Conservation (phyloP, 2,113 vertebrate genomes). For the Podilymbus podiceps region DNA sequence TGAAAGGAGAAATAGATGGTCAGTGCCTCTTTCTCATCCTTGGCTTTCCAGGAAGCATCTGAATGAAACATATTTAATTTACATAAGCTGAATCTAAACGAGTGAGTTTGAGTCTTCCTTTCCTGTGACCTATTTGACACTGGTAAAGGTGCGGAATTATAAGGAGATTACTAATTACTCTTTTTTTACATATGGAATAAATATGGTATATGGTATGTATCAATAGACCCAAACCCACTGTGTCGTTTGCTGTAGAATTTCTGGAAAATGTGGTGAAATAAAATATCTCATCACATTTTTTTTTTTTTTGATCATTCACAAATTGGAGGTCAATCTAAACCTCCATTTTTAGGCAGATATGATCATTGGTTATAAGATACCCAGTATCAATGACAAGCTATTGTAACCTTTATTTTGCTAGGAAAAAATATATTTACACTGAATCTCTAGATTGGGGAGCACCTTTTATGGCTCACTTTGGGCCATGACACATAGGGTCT, state of each 20-base stretch:
- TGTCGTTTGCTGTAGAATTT: background rate
- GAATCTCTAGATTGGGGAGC: background rate
- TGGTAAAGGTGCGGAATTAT: background rate
- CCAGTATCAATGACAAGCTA: fast-evolving
- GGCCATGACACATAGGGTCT: background rate
- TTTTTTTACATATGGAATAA: background rate
- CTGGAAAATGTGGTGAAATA: background rate
- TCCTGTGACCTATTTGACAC: background rate
- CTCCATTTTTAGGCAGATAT: background rate
- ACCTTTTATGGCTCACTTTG: background rate
- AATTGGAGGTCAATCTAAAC: background rate
- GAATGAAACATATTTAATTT: background rate
- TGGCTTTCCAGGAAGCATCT: background rate
- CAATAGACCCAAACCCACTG: too few relatives aligned
- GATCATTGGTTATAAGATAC: background rate
- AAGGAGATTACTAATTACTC: background rate
- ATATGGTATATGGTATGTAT: background rate
- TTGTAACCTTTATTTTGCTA: background rate
- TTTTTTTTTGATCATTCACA: background rate
- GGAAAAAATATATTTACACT: background rate
- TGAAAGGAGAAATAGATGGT: background rate
- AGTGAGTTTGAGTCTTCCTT: background rate
- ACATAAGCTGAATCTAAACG: background rate
- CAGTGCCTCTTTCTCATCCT: background rate
- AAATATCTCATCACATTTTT: background rate